phyloP scores from a whole-genome alignment of 2,888 invertebrate species.

The Protonemura montana region DNA sequence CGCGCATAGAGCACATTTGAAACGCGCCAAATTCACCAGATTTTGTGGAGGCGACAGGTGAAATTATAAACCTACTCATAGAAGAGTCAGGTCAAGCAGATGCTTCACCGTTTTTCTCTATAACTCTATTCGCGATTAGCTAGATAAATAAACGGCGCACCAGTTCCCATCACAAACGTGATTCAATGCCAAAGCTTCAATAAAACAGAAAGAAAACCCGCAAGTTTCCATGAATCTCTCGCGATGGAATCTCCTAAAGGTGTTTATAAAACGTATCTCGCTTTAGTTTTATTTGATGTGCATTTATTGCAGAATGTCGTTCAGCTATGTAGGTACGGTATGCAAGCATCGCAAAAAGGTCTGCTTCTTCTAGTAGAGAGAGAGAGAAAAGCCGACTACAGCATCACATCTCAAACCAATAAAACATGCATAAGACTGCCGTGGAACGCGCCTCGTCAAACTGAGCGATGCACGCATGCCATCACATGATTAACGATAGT shows the following conservation, averaged over 20 bases:
- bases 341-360: background rate
- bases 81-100: slow-evolving; percentile 7
- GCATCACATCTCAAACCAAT: background rate
- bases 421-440: background rate
- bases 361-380: slow-evolving; percentile 9
- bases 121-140: background rate
- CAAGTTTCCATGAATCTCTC: slow-evolving; percentile 15
- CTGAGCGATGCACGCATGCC: background rate
- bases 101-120: background rate
- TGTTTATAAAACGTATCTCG: slow-evolving; percentile 14
- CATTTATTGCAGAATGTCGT: slow-evolving; percentile 32
- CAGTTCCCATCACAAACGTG: background rate
- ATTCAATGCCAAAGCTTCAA: background rate
- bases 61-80: background rate
- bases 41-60: background rate
- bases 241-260: slow-evolving; percentile 13
- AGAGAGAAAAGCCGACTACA: background rate
- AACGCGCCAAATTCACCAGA: background rate
- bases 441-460: background rate
- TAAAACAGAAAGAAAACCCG: background rate
- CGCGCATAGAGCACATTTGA: background rate
- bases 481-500: background rate
- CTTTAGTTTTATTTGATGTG: slow-evolving; percentile 28
- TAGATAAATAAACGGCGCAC: background rate
- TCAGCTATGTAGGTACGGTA: slow-evolving; percentile 36